Percentiles rank a stretch among this genome's conserved stretches.
These are phyloP conservation scores for Nesometra sesokonis DNA, from an alignment of 35 echinoderm and acorn worm species.

Conservation along the genomic window DNA sequence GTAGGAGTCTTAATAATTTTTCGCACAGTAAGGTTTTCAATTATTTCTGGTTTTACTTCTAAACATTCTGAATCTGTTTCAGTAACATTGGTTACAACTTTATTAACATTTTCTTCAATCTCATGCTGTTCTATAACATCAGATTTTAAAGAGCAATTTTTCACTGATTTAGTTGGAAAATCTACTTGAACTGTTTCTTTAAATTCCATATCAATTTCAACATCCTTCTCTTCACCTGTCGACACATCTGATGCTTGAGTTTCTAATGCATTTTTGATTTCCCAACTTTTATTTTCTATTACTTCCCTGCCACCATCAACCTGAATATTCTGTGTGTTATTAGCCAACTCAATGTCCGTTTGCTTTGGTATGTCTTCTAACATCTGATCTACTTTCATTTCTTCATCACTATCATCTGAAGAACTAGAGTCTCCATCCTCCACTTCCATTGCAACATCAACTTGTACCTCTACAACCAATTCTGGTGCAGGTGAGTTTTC, in stretches of 20 bases:
- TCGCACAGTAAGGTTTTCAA: too few species aligned
- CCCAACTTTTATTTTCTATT: background rate
- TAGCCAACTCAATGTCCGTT: background rate
- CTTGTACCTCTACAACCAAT: background rate
- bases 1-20: too few species aligned
- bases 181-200: too few species aligned
- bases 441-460: slow-evolving; percentile 37
- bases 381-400: background rate
- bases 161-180: too few species aligned
- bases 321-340: background rate
- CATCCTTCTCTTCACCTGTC: background rate
- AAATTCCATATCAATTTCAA: background rate
- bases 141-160: too few species aligned
- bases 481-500: slow-evolving; percentile 10
- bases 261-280: background rate
- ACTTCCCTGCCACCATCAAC: background rate
- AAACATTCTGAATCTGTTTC: too few species aligned
- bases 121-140: too few species aligned
- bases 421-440: background rate
- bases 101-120: too few species aligned
- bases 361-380: background rate
- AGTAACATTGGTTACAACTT: too few species aligned
- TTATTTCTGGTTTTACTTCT: too few species aligned
- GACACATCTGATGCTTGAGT: background rate
- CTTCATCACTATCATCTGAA: background rate